phyloP scores from a whole-genome alignment of 2,113 vertebrate genomes.

The Pelecanus crispus region DNA sequence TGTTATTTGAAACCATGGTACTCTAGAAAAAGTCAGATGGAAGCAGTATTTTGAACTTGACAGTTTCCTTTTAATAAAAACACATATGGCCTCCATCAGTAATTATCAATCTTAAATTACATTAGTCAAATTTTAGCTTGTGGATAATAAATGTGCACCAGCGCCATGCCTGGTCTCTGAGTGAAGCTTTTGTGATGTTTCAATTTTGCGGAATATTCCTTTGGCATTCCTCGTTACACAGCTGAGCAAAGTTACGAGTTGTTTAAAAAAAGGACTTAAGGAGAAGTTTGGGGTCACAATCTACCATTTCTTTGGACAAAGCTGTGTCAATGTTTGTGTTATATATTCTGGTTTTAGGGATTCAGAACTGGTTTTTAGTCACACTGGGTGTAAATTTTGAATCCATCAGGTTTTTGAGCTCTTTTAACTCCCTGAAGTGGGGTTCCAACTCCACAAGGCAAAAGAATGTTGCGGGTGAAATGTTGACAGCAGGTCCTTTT shows the following conservation, averaged over 20 bases:
- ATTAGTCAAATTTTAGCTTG: not conserved
- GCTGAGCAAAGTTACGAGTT: not conserved
- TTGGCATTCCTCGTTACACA: not conserved
- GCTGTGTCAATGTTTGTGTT: not conserved
- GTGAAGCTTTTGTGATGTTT: not conserved
- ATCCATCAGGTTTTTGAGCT: not conserved
- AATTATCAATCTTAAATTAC: not conserved
- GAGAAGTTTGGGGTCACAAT: not conserved
- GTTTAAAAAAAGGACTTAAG: not conserved
- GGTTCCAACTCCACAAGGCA: not conserved
- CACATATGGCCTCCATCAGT: not conserved
- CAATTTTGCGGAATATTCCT: not conserved
- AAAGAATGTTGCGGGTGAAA: not conserved
- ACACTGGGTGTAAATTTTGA: not conserved
- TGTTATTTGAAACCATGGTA: not conserved
- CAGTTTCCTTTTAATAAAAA: slow-evolving; percentile 3
- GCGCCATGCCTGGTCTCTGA: not conserved
- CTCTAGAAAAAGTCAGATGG: not conserved
- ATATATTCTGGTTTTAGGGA: not conserved
- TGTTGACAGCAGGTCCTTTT: not conserved
- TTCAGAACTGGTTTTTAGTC: not conserved
- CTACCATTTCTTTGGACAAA: not conserved
- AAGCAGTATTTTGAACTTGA: not conserved
- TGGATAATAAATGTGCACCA: not conserved
- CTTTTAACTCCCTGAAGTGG: not conserved